A percentile compares a stretch with the other conserved stretches of the same genome.
These are phyloP conservation scores for Hypocryptadius cinnamomeus DNA, from an alignment of 2,113 vertebrate genomes.

Conservation along the genomic window DNA sequence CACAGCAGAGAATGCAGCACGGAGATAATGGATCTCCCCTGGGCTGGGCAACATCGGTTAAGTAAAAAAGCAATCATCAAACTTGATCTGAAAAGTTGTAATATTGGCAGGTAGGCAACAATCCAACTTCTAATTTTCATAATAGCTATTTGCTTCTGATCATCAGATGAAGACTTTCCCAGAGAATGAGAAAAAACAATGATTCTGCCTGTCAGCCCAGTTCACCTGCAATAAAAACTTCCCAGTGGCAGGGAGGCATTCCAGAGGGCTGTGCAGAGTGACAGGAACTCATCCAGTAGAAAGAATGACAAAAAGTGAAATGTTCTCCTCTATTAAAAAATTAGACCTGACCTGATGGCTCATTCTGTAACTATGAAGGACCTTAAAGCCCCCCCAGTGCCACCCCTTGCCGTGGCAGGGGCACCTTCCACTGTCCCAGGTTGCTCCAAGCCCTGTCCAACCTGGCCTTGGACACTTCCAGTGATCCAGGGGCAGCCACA, in stretches of 20 bases:
- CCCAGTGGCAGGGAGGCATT: not conserved
- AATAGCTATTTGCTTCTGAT: not conserved
- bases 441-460: accelerated
- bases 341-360: not conserved
- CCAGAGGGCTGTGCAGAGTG: not conserved
- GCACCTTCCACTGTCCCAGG: not conserved
- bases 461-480: not conserved
- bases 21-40: not conserved
- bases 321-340: not conserved
- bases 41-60: not conserved
- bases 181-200: not conserved
- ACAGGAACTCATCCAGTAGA: not conserved
- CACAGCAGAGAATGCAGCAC: not conserved
- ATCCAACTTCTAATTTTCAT: not conserved
- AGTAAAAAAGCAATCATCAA: not conserved
- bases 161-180: not conserved
- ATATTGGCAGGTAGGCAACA: not conserved
- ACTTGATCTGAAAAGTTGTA: not conserved
- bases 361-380: not conserved
- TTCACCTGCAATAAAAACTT: not conserved
- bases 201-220: not conserved
- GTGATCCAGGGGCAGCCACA: not conserved
- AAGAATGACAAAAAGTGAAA: not conserved
- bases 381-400: not conserved
- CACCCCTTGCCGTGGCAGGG: not conserved